phyloP scores from a whole-genome alignment of 2,888 invertebrate species.

The Stenodema calcarata region DNA sequence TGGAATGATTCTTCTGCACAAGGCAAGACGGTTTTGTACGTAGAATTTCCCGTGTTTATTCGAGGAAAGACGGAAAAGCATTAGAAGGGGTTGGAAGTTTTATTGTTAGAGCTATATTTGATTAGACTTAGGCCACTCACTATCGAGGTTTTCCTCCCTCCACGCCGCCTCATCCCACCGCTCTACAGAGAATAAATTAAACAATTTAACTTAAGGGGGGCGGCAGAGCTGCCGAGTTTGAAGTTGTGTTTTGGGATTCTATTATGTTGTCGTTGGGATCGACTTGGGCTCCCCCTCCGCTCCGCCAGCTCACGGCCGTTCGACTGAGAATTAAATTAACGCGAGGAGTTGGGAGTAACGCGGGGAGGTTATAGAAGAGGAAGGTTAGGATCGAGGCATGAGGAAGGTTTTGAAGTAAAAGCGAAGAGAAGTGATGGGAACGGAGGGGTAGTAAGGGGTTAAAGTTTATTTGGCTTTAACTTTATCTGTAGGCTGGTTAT shows the following conservation, averaged over 20 bases:
- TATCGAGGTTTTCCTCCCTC: slow-evolving; percentile 47
- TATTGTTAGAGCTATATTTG: slow-evolving; percentile 51
- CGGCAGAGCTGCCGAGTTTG: slow-evolving; percentile 48
- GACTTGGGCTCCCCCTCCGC: slow-evolving; percentile 50
- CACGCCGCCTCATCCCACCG: not conserved
- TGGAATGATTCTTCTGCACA: no score
- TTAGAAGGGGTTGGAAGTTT: slow-evolving; percentile 21
- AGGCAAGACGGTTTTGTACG: not conserved
- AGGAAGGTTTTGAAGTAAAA: not conserved
- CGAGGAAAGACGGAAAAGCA: slow-evolving; percentile 1
- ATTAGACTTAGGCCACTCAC: slow-evolving; percentile 49
- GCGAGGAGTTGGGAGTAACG: slow-evolving; percentile 40
- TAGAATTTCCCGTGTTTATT: not conserved
- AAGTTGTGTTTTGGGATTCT: slow-evolving; percentile 56
- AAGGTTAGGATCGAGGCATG: slow-evolving; percentile 16
- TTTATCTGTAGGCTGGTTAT: slow-evolving; percentile 56
- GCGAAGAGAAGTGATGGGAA: slow-evolving; percentile 16
- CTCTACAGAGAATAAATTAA: slow-evolving; percentile 55
- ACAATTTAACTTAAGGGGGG: slow-evolving; percentile 55
- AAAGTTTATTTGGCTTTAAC: slow-evolving; percentile 56
- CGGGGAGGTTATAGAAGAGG: slow-evolving; percentile 49
- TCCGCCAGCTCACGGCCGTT: not conserved
- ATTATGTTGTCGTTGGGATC: slow-evolving; percentile 56
- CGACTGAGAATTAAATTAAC: slow-evolving; percentile 55
- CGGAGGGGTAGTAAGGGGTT: slow-evolving; percentile 38